phyloP scores from a whole-genome alignment of 2,113 vertebrate genomes.

The Nothocercus nigrocapillus region DNA sequence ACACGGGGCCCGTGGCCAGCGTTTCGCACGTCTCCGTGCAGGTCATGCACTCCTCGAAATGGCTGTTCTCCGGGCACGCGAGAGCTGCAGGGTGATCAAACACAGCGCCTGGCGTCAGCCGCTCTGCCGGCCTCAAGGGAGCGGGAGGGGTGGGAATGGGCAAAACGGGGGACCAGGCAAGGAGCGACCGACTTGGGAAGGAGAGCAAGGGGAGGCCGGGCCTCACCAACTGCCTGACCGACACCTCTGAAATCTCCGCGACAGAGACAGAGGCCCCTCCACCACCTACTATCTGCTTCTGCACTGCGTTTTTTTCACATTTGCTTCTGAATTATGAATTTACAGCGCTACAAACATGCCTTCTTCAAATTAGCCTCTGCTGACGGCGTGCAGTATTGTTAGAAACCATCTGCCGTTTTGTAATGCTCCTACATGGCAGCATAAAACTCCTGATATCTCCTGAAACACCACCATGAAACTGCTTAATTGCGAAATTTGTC shows the following conservation, averaged over 20 bases:
- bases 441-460: conserved; percentile 31
- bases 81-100: conserved; percentile 81
- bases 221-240: no score
- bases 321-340: conserved; percentile 65
- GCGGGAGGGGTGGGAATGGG: fast-evolving
- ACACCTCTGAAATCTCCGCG: fast-evolving
- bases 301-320: conserved; percentile 3
- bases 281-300: neutral
- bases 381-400: conserved; percentile 41
- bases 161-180: fast-evolving
- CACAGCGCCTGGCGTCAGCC: neutral
- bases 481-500: conserved; percentile 8
- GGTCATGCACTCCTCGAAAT: conserved; percentile 93
- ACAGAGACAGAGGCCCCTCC: neutral
- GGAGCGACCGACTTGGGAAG: fast-evolving
- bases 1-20: conserved; percentile 83
- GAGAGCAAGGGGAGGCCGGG: neutral
- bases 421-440: neutral
- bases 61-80: conserved; percentile 91
- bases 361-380: conserved; percentile 63
- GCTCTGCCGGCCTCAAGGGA: fast-evolving
- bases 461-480: conserved; percentile 53
- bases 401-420: conserved; percentile 51
- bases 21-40: conserved; percentile 90
- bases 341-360: conserved; percentile 53